A percentile compares a stretch with the other conserved stretches of the same genome.
Conservation (phyloP, 2,797 vertebrate species). For the Poeciliopsis gracilis region DNA sequence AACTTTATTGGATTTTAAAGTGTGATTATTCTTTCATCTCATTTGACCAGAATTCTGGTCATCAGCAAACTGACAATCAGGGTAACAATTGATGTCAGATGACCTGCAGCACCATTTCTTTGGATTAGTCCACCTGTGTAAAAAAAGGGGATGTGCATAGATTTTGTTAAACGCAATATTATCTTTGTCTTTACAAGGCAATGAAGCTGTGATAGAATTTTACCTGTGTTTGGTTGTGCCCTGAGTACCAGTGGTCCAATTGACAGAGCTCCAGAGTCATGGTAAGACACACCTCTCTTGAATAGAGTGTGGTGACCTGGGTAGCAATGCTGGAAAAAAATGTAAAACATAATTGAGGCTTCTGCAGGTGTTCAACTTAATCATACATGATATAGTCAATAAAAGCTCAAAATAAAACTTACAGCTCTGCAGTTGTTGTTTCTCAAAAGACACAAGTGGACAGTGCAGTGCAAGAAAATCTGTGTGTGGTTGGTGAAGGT, state of each 20-base stretch:
- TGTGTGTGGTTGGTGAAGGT: conserved; percentile 48
- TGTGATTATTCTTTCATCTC: neutral
- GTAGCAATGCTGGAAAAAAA: conserved; percentile 54
- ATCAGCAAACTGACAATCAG: conserved; percentile 2
- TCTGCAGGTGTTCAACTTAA: no score
- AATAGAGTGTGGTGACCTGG: conserved; percentile 23
- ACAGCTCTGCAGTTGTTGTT: conserved; percentile 57
- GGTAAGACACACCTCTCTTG: conserved; percentile 1
- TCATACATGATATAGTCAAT: no score
- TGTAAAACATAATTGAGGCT: neutral
- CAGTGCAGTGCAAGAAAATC: conserved; percentile 65
- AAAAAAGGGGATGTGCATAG: neutral
- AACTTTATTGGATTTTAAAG: neutral
- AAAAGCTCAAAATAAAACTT: conserved; percentile 5
- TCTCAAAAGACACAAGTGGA: conserved; percentile 60
- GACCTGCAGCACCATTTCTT: neutral
- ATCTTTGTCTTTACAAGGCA: neutral
- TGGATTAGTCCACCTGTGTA: neutral
- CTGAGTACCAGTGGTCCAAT: conserved; percentile 44
- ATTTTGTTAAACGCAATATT: neutral
- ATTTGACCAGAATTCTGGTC: neutral
- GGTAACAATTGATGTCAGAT: neutral
- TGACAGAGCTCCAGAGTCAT: conserved; percentile 48
- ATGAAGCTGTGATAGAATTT: neutral
- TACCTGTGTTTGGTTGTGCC: neutral